phyloP scores from a whole-genome alignment of 1,140 invertebrate species.

The Habropoda laboriosa region DNA sequence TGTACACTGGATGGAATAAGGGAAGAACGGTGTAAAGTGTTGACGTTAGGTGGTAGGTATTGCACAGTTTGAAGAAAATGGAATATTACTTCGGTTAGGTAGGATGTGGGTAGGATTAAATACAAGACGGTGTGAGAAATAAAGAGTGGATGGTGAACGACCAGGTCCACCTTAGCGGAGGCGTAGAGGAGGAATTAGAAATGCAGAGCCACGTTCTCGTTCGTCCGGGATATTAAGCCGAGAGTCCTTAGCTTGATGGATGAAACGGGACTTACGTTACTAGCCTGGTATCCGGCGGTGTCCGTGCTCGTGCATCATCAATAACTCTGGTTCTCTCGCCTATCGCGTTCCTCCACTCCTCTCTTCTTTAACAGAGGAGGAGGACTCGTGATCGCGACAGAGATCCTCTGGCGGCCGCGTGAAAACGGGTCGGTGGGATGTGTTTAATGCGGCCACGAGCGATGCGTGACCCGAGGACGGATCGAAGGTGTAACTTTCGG shows the following conservation, averaged over 20 bases:
- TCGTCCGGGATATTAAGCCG: conserved; percentile 65
- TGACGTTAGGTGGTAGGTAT: too few species aligned
- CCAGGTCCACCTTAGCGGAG: conserved; percentile 13
- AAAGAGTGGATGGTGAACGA: neutral
- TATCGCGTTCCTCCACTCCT: neutral
- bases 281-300: conserved; percentile 65
- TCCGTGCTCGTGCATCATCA: conserved; percentile 68
- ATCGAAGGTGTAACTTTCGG: conserved; percentile 48
- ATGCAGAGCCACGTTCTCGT: conserved; percentile 68
- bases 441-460: conserved; percentile 42
- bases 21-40: neutral
- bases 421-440: conserved; percentile 17
- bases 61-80: too few species aligned
- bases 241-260: conserved; percentile 69
- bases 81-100: too few species aligned
- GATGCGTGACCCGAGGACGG: conserved; percentile 5
- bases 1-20: neutral
- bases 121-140: neutral
- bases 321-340: conserved; percentile 58
- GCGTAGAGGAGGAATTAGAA: conserved; percentile 63
- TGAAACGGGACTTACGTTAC: conserved; percentile 68
- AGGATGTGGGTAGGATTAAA: too few species aligned
- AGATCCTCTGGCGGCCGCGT: neutral
- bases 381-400: conserved; percentile 23
- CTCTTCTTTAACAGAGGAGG: conserved; percentile 4